Evolutionary conservation across 2,888 invertebrate species (phyloP).

Genomic region (Pyrgus malvae): DNA sequence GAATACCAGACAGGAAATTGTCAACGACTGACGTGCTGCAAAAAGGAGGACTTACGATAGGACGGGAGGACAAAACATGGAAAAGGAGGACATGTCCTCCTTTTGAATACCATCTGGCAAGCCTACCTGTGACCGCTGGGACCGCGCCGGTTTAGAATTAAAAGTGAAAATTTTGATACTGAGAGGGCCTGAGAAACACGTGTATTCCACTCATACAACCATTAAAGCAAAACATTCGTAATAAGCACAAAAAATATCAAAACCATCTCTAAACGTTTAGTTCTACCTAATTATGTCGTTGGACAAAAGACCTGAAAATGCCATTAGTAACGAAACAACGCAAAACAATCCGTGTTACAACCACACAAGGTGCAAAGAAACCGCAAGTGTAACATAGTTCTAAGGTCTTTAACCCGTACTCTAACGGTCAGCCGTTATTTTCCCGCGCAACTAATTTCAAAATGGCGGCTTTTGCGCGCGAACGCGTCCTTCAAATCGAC

Average conservation of each 20-base stretch:
- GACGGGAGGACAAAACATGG: too few species aligned
- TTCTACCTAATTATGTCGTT: slow-evolving; percentile 21
- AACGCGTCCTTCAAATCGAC: slow-evolving; percentile 24
- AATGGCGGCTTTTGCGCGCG: slow-evolving; percentile 24
- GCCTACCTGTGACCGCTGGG: too few species aligned
- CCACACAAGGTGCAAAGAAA: slow-evolving; percentile 1
- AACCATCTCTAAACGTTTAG: slow-evolving; percentile 19
- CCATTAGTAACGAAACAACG: not conserved
- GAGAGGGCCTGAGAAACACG: too few species aligned
- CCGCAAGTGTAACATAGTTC: slow-evolving; percentile 5
- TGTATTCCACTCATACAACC: slow-evolving; percentile 2
- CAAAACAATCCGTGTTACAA: slow-evolving; percentile 1
- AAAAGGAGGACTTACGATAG: too few species aligned
- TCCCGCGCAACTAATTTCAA: slow-evolving; percentile 26
- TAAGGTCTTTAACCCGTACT: slow-evolving; percentile 24
- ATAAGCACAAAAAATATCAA: slow-evolving; percentile 9
- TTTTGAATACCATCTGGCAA: too few species aligned
- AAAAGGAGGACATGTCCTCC: too few species aligned
- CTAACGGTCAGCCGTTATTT: slow-evolving; percentile 27
- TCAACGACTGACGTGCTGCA: too few species aligned
- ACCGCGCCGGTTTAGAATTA: too few species aligned
- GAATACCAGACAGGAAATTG: too few species aligned
- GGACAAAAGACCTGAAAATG: slow-evolving; percentile 4
- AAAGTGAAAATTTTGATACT: too few species aligned
- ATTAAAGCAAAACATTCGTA: slow-evolving; percentile 12